phyloP scores from a whole-genome alignment of 2,113 vertebrate species.

The Benitochromis conjunctus region DNA sequence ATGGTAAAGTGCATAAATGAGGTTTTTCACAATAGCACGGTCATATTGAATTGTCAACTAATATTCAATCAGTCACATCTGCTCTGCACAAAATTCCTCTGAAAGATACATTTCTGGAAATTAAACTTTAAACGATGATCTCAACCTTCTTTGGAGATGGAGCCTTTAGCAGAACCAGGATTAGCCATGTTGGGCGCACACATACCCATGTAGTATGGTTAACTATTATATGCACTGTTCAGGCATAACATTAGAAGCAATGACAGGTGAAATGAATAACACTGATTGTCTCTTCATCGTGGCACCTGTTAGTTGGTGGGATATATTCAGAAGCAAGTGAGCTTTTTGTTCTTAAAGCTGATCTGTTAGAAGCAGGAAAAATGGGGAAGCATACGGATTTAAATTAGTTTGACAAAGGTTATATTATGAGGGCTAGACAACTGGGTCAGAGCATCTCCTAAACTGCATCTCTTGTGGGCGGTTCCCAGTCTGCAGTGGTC shows the following conservation, averaged over 20 bases:
- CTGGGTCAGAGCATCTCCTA: background rate
- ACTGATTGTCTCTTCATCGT: background rate
- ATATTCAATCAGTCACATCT: background rate
- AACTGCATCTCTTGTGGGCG: background rate
- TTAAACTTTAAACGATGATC: background rate
- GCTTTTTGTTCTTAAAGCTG: background rate
- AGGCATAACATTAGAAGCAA: background rate
- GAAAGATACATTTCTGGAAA: background rate
- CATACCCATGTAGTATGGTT: background rate
- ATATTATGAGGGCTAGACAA: background rate
- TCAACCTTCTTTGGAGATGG: background rate
- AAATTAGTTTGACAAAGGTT: background rate
- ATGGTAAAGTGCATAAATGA: background rate
- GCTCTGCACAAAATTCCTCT: background rate
- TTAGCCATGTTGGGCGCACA: background rate
- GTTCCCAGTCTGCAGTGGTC: background rate
- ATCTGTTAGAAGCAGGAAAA: background rate
- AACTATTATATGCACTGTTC: background rate
- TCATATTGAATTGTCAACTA: background rate
- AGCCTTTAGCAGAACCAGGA: background rate
- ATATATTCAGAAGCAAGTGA: accelerated
- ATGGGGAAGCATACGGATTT: accelerated
- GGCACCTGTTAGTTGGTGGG: background rate
- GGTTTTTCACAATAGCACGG: background rate
- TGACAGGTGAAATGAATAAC: background rate